Evolutionary conservation across 2,113 vertebrate species (phyloP).

Genomic region (Etheostoma spectabile): DNA sequence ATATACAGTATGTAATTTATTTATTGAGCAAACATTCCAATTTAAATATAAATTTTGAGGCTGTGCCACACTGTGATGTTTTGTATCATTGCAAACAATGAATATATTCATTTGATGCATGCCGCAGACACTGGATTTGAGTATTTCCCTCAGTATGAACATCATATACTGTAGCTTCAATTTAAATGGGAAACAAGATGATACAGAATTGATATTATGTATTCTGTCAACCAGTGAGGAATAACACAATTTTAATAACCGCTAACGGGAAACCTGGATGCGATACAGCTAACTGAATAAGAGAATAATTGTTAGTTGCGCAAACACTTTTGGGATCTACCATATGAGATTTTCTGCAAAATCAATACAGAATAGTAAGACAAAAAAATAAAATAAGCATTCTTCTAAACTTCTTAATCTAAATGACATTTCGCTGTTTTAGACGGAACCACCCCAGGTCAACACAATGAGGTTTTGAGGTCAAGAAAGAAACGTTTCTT

Average conservation of each 20-base stretch:
- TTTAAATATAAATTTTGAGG: neutral
- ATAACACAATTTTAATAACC: neutral
- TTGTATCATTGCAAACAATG: neutral
- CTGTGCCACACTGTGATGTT: neutral
- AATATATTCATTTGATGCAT: neutral
- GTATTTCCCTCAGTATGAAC: neutral
- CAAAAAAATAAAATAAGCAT: conserved; percentile 32
- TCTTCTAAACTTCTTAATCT: conserved; percentile 39
- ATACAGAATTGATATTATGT: neutral
- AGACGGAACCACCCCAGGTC: conserved; percentile 38
- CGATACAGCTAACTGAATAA: neutral
- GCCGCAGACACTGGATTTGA: neutral
- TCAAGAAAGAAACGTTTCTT: conserved; percentile 53
- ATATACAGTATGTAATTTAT: neutral
- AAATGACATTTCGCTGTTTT: conserved; percentile 29
- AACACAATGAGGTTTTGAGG: conserved; percentile 65
- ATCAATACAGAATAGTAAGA: conserved; percentile 6
- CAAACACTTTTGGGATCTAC: neutral
- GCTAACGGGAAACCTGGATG: neutral
- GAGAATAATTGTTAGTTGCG: conserved; percentile 1
- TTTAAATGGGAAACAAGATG: neutral
- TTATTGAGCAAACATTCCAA: neutral
- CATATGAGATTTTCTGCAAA: neutral
- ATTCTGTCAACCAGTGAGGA: neutral
- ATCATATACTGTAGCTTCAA: neutral